These are phyloP conservation scores for Ditylenchus dipsaci DNA, from an alignment of 1,140 invertebrate genomes.

Conservation along the genomic window DNA sequence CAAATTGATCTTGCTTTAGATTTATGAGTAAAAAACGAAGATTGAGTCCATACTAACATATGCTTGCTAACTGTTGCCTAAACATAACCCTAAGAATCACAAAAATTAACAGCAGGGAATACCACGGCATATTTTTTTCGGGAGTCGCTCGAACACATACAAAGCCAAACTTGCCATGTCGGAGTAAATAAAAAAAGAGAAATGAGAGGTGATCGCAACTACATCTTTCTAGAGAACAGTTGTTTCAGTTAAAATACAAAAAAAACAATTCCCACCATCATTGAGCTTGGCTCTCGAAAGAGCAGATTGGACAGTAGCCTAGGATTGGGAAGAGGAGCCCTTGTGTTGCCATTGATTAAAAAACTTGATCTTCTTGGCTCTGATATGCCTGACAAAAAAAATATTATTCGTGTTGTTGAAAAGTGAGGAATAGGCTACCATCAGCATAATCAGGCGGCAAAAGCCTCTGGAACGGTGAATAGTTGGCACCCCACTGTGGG, in stretches of 20 bases:
- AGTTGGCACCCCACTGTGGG: conserved; percentile 28
- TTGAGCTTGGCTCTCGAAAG: conserved; percentile 34
- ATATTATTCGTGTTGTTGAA: conserved; percentile 1
- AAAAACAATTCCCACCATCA: neutral
- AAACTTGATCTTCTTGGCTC: conserved; percentile 33
- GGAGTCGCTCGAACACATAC: conserved; percentile 28
- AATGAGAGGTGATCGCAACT: conserved; percentile 33
- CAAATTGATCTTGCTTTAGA: too few species aligned
- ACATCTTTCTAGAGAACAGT: conserved; percentile 7
- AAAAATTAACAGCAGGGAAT: too few species aligned
- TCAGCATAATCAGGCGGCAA: conserved; percentile 37
- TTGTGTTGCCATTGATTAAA: conserved; percentile 8
- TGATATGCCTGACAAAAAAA: conserved; percentile 34
- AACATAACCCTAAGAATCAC: too few species aligned
- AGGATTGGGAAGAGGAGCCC: conserved; percentile 32
- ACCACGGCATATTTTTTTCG: too few species aligned
- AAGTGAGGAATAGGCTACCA: conserved; percentile 30
- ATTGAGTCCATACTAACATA: too few species aligned
- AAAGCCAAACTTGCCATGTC: conserved; percentile 49
- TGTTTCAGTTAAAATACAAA: too few species aligned
- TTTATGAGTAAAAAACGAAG: too few species aligned
- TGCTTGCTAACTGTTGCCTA: too few species aligned
- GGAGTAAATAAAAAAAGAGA: conserved; percentile 41
- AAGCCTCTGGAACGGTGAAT: conserved; percentile 31
- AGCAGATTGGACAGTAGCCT: conserved; percentile 44